Conservation (phyloP, 1,140 invertebrate species). For the Brachystomella parvula region DNA sequence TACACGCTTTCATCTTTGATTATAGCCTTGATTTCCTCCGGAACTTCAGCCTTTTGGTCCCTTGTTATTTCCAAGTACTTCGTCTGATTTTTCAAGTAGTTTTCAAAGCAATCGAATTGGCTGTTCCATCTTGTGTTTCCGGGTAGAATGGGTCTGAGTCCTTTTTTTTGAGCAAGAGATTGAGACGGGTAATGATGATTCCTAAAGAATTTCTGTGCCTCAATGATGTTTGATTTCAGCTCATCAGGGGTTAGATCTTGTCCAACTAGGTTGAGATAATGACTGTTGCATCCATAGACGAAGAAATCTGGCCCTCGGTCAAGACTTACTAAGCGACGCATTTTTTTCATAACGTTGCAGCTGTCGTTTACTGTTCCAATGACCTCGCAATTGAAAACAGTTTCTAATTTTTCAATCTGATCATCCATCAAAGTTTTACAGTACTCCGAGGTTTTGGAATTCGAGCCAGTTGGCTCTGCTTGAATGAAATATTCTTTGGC, state of each 20-base stretch:
- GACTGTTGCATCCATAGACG: conserved; percentile 20
- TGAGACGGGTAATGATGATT: conserved; percentile 14
- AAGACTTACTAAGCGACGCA: not conserved
- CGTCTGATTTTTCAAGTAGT: conserved; percentile 18
- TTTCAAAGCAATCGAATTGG: conserved; percentile 8
- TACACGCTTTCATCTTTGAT: not conserved
- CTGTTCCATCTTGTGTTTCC: conserved; percentile 22
- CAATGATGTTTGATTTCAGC: conserved; percentile 2
- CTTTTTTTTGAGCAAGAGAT: not conserved
- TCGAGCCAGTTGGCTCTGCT: not conserved
- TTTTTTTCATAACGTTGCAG: not conserved
- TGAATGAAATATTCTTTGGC: not conserved
- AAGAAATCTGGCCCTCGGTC: not conserved
- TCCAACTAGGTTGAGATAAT: conserved; percentile 19
- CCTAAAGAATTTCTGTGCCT: conserved; percentile 17
- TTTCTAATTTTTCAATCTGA: not conserved
- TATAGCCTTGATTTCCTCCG: not conserved
- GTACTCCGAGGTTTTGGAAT: not conserved
- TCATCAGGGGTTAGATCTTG: not conserved
- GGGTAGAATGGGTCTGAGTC: conserved; percentile 8
- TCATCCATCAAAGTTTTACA: not conserved
- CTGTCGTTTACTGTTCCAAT: not conserved
- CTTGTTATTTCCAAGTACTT: conserved; percentile 24
- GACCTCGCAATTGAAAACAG: not conserved
- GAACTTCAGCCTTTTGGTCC: not conserved